Percentiles rank a stretch among this genome's conserved stretches.
Evolutionary conservation across 2,113 vertebrate species (phyloP).

Genomic region (Cynocephalus volans): DNA sequence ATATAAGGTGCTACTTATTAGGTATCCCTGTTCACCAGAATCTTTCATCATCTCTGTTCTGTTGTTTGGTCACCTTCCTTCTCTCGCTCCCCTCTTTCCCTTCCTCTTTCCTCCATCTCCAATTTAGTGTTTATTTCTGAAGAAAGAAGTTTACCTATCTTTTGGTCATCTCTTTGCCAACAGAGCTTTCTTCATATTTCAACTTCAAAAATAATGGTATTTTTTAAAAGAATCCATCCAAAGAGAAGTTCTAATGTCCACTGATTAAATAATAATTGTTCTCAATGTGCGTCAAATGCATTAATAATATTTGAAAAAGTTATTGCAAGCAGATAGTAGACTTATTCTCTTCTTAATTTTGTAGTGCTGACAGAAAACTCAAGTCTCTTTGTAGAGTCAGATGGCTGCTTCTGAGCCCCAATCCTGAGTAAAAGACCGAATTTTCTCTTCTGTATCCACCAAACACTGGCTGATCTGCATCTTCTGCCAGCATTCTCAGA

Average conservation of each 20-base stretch:
- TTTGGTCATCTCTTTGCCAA: neutral
- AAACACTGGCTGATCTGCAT: neutral
- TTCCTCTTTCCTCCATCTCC: neutral
- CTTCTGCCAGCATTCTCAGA: conserved; percentile 1
- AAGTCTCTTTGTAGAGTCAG: neutral
- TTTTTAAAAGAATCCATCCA: conserved; percentile 10
- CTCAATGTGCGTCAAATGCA: neutral
- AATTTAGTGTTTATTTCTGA: neutral
- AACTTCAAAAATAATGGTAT: neutral
- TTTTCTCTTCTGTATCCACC: conserved; percentile 22
- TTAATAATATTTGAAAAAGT: neutral
- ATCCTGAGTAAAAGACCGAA: conserved; percentile 39
- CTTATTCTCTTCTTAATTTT: neutral
- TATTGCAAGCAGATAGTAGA: neutral
- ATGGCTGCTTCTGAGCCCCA: neutral
- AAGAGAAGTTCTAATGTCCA: neutral
- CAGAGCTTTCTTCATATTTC: neutral
- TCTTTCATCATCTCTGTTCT: neutral
- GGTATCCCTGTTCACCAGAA: neutral
- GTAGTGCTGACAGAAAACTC: neutral
- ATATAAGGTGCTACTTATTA: neutral
- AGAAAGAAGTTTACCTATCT: neutral
- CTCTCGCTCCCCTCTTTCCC: neutral
- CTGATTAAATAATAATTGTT: neutral
- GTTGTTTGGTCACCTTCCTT: neutral